Percentiles rank a stretch among this genome's conserved stretches.
These are phyloP conservation scores for Clarias gariepinus DNA, from an alignment of 2,113 vertebrate genomes.

Conservation along the genomic window DNA sequence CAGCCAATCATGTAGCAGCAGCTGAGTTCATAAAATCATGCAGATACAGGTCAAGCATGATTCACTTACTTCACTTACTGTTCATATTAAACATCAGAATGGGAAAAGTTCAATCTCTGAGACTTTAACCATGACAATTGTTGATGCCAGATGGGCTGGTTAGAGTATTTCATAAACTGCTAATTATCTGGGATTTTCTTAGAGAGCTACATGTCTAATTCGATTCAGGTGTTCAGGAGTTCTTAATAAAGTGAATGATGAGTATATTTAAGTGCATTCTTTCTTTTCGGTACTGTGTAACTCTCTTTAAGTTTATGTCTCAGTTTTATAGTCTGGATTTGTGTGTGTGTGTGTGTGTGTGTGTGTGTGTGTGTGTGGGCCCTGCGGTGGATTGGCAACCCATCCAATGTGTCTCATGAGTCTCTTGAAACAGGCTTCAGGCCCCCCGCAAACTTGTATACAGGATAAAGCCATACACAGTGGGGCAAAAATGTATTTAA, in stretches of 20 bases:
- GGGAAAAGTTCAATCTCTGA: neutral
- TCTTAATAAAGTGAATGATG: neutral
- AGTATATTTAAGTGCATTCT: neutral
- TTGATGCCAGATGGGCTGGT: neutral
- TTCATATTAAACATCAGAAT: neutral
- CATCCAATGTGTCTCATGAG: no score
- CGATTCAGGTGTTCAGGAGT: neutral
- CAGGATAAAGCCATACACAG: no score
- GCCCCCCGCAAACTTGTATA: no score
- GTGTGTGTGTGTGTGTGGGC: neutral
- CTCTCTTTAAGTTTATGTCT: neutral
- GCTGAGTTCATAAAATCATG: neutral
- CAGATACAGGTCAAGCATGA: neutral
- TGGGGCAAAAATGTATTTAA: no score
- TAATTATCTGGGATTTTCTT: no score
- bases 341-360: neutral
- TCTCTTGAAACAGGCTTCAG: no score
- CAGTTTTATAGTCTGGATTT: neutral
- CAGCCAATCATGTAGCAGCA: neutral
- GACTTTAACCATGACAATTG: no score
- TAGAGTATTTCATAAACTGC: neutral
- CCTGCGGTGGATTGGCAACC: neutral
- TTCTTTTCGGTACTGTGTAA: neutral
- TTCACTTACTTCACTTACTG: neutral
- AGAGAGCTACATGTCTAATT: no score